These are phyloP conservation scores for Tonatia bakeri DNA, from an alignment of 2,113 vertebrate species.

Conservation along the genomic window DNA sequence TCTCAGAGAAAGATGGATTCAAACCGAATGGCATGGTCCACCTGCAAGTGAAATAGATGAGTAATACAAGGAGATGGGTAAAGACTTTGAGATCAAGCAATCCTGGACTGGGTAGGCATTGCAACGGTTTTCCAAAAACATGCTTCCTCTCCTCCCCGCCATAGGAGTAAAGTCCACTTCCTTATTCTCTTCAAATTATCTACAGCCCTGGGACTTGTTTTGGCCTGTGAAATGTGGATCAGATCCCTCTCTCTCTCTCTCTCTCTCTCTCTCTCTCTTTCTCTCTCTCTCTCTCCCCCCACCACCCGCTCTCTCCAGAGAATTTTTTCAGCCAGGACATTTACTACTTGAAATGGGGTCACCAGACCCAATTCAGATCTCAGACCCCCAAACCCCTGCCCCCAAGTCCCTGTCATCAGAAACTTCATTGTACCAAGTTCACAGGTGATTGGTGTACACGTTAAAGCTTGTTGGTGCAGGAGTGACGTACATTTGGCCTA, in stretches of 20 bases:
- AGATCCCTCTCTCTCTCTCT: background rate
- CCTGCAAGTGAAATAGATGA: background rate
- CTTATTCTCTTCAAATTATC: background rate
- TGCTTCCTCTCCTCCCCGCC: background rate
- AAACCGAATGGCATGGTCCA: too few relatives aligned
- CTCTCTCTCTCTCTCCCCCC: too few relatives aligned
- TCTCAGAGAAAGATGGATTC: background rate
- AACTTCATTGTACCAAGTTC: background rate
- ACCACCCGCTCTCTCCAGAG: background rate
- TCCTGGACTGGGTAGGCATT: too few relatives aligned
- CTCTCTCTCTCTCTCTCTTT: background rate
- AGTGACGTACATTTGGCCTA: background rate
- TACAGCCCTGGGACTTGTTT: background rate
- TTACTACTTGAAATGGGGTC: background rate
- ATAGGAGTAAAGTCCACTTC: background rate
- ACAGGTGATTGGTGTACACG: too few relatives aligned
- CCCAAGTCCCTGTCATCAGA: too few relatives aligned
- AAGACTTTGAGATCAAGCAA: background rate
- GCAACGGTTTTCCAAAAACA: too few relatives aligned
- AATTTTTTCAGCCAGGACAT: too few relatives aligned
- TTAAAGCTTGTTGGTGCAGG: background rate
- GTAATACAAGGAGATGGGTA: background rate
- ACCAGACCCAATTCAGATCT: background rate
- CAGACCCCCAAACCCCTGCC: background rate
- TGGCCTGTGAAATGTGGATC: fast-evolving